Conservation (phyloP, 2,113 vertebrate species). For the Cryptotis parvus region DNA sequence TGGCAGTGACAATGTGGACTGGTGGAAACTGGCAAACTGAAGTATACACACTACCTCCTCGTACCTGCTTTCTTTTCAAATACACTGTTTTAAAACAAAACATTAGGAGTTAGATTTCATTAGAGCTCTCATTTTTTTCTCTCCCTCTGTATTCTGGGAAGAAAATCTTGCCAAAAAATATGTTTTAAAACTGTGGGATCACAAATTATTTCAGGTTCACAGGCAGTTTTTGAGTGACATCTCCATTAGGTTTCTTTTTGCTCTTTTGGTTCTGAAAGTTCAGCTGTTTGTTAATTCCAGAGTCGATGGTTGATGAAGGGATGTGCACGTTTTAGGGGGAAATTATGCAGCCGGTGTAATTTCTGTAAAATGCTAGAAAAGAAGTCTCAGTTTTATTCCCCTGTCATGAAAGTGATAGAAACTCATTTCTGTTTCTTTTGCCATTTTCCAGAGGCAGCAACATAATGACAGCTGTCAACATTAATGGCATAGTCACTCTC, state of each 20-base stretch:
- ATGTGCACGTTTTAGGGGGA: constrained; percentile 2
- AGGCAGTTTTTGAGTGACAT: not conserved
- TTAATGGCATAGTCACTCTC: not conserved
- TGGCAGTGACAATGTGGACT: not conserved
- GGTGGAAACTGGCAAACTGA: not conserved
- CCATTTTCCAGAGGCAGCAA: constrained; percentile 43
- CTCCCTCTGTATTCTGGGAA: not conserved
- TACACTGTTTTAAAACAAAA: constrained; percentile 32
- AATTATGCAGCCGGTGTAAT: constrained; percentile 9
- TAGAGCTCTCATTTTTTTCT: not conserved
- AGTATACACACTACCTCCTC: not conserved
- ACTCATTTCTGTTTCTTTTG: constrained; percentile 23
- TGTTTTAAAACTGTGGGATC: not conserved
- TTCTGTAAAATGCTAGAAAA: constrained; percentile 47
- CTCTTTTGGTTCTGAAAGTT: constrained; percentile 44
- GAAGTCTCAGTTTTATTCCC: constrained; percentile 33
- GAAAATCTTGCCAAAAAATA: not conserved
- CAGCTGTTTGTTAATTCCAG: constrained; percentile 17
- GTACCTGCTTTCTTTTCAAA: not conserved
- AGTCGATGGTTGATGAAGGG: constrained; percentile 31
- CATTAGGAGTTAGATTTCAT: not conserved
- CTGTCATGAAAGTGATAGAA: constrained; percentile 64
- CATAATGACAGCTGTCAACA: not conserved
- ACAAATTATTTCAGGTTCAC: not conserved
- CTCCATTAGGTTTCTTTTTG: not conserved